phyloP scores from a whole-genome alignment of 2,797 vertebrate genomes.

The Bucorvus abyssinicus region DNA sequence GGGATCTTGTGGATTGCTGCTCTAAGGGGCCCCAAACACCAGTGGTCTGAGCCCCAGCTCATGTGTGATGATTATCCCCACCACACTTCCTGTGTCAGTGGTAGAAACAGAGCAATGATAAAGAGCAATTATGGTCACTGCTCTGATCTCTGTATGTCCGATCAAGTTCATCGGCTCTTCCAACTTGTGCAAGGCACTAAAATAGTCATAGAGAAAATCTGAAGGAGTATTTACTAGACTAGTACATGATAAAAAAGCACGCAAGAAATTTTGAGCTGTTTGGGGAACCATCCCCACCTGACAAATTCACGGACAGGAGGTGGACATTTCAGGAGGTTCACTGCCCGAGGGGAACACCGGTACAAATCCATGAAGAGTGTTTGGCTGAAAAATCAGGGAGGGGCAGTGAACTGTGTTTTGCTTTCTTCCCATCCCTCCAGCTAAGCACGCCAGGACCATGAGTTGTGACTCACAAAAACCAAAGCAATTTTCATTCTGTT shows the following conservation, averaged over 20 bases:
- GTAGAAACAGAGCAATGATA: neutral
- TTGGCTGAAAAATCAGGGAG: neutral
- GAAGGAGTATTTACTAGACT: neutral
- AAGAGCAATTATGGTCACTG: neutral
- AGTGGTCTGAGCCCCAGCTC: neutral
- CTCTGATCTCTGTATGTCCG: neutral
- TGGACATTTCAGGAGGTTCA: neutral
- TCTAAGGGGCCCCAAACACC: neutral
- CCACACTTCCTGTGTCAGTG: neutral
- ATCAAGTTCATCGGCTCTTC: neutral
- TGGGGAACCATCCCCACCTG: neutral
- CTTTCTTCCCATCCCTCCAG: neutral
- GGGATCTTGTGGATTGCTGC: neutral
- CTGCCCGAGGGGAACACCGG: neutral
- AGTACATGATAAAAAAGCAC: neutral
- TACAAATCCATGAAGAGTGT: neutral
- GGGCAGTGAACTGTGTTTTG: neutral
- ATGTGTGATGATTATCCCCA: neutral
- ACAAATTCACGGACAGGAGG: neutral
- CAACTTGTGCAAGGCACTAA: neutral
- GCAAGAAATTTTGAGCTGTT: neutral
- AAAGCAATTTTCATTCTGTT: neutral
- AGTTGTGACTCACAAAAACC: neutral
- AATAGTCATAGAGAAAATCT: neutral
- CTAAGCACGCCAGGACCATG: neutral